These are phyloP conservation scores for Drosophila villosipedis DNA, from an alignment of 2,888 invertebrate species.

Conservation along the genomic window DNA sequence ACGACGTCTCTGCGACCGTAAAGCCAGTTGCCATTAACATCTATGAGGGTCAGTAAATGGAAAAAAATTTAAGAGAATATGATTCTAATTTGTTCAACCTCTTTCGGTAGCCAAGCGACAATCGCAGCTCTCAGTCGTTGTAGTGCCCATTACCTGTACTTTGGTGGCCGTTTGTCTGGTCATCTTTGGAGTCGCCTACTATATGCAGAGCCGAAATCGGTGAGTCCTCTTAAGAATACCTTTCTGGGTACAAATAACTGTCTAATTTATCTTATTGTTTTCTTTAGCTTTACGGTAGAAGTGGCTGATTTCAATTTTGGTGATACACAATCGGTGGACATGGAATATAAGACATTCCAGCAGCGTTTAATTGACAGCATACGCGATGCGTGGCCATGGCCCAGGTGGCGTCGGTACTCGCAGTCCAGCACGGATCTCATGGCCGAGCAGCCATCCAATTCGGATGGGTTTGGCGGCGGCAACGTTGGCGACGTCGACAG, in stretches of 20 bases:
- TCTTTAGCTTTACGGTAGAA: slow-evolving; percentile 90
- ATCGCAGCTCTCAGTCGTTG: slow-evolving; percentile 94
- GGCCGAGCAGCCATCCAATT: slow-evolving; percentile 69
- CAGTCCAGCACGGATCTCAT: slow-evolving; percentile 78
- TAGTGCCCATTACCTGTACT: slow-evolving; percentile 94
- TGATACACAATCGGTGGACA: slow-evolving; percentile 89
- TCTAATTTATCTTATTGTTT: no score
- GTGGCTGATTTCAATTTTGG: slow-evolving; percentile 97
- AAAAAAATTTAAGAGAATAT: background rate
- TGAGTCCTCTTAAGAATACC: slow-evolving; percentile 74
- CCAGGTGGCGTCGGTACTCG: slow-evolving; percentile 74
- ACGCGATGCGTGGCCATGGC: slow-evolving; percentile 87
- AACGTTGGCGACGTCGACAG: slow-evolving; percentile 78
- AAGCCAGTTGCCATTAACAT: slow-evolving; percentile 91
- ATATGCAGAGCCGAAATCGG: slow-evolving; percentile 92
- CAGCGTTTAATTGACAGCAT: slow-evolving; percentile 93
- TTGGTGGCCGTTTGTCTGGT: slow-evolving; percentile 92
- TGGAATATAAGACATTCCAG: slow-evolving; percentile 94
- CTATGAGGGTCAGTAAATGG: slow-evolving; percentile 90
- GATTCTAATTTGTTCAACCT: background rate
- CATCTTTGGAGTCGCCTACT: slow-evolving; percentile 95
- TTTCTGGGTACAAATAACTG: background rate
- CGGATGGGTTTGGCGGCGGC: slow-evolving; percentile 51
- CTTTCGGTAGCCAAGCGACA: slow-evolving; percentile 89
- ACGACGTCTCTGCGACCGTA: slow-evolving; percentile 90